These are phyloP conservation scores for Pseudanteris insignis DNA, from an alignment of 2,888 invertebrate genomes.

Conservation along the genomic window DNA sequence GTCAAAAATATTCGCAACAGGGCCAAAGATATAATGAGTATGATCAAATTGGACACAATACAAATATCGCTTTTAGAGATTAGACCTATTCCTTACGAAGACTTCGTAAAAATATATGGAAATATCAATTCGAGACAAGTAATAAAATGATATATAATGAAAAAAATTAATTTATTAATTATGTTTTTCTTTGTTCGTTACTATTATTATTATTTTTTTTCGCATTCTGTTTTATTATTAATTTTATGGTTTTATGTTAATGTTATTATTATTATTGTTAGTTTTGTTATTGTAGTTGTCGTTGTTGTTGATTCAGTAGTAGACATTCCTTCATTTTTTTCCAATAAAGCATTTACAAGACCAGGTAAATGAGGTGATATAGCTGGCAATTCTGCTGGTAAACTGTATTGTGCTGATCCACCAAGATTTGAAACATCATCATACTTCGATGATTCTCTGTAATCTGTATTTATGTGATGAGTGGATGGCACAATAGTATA, in stretches of 20 bases:
- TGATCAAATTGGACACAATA: constrained; percentile 76
- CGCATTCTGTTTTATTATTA: too few species aligned
- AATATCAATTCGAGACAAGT: constrained; percentile 74
- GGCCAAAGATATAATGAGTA: constrained; percentile 69
- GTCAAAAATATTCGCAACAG: constrained; percentile 46
- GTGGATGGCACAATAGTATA: constrained; percentile 47
- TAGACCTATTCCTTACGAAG: constrained; percentile 77
- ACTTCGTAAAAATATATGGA: constrained; percentile 77
- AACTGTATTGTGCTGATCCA: constrained; percentile 68
- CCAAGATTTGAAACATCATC: constrained; percentile 40
- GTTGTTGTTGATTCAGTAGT: constrained; percentile 51
- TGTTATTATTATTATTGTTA: too few species aligned
- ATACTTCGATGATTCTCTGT: constrained; percentile 26
- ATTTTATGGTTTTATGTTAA: too few species aligned
- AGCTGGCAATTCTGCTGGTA: constrained; percentile 70
- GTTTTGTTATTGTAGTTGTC: constrained; percentile 44
- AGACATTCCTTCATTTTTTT: constrained; percentile 60
- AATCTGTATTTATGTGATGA: constrained; percentile 42
- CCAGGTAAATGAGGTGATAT: constrained; percentile 72
- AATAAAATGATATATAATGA: too few species aligned
- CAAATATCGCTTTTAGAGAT: constrained; percentile 75
- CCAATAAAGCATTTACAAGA: constrained; percentile 72
- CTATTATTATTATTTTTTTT: too few species aligned
- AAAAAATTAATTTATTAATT: too few species aligned
- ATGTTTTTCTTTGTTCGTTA: too few species aligned